Conservation (phyloP, 2,888 invertebrate species). For the Acronicta leporina region DNA sequence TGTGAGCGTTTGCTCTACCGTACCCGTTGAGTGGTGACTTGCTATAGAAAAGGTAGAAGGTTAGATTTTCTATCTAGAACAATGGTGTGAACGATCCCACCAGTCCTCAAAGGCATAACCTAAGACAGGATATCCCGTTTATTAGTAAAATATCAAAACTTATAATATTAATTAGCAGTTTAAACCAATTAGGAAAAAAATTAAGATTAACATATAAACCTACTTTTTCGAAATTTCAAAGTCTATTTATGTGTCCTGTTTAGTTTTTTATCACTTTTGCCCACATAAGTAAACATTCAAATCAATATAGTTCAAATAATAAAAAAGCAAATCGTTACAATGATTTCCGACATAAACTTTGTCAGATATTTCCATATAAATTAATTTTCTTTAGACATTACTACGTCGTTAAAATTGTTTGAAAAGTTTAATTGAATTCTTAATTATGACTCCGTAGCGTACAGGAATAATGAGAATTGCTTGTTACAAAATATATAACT, state of each 20-base stretch:
- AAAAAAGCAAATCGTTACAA: constrained; percentile 5
- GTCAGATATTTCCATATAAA: not conserved
- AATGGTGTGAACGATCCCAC: no score
- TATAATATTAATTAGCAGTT: no score
- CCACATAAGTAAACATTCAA: not conserved
- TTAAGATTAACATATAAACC: no score
- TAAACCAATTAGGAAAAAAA: no score
- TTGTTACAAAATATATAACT: not conserved
- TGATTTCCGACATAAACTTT: constrained; percentile 3
- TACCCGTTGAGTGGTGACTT: constrained; percentile 9
- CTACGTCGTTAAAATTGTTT: constrained; percentile 25
- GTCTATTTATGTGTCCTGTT: no score
- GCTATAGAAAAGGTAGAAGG: not conserved
- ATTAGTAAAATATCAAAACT: no score
- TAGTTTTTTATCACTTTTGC: not conserved
- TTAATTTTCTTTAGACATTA: constrained; percentile 1
- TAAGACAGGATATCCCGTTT: no score
- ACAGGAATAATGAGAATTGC: constrained; percentile 8
- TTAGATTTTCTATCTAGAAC: no score
- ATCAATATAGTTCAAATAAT: constrained; percentile 1
- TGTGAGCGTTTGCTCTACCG: not conserved
- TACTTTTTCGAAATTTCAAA: no score
- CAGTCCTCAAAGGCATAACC: no score
- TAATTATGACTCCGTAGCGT: constrained; percentile 8
- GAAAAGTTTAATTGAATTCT: constrained; percentile 3